Percentiles rank a stretch among this genome's conserved stretches.
Conservation (phyloP, 2,113 vertebrate genomes). For the Seriola dumerili region DNA sequence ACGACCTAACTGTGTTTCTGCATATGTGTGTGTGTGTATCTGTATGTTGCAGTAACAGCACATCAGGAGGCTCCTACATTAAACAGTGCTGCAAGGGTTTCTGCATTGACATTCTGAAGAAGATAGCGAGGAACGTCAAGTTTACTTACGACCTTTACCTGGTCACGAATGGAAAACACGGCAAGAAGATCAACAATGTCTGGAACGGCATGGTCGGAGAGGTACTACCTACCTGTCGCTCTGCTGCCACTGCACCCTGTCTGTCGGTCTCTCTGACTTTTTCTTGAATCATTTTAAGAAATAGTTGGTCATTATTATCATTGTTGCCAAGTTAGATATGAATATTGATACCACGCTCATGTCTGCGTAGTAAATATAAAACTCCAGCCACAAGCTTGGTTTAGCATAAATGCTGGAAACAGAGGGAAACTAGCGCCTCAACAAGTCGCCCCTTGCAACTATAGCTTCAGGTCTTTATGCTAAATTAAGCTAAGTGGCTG, state of each 20-base stretch:
- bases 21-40: slow-evolving; percentile 30
- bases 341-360: not conserved
- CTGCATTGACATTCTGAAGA: slow-evolving; percentile 99
- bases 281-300: not conserved
- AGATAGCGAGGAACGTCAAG: slow-evolving; percentile 95
- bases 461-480: not conserved
- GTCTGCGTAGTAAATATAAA: not conserved
- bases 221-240: slow-evolving; percentile 77
- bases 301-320: not conserved
- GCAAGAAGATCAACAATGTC: slow-evolving; percentile 98
- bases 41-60: slow-evolving; percentile 90
- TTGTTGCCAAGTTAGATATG: not conserved
- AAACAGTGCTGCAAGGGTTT: slow-evolving; percentile 99
- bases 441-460: not conserved
- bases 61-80: slow-evolving; percentile 91
- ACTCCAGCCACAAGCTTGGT: not conserved
- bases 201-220: slow-evolving; percentile 99
- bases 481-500: not conserved
- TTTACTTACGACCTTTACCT: slow-evolving; percentile 98
- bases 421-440: not conserved
- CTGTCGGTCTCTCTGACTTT: not conserved
- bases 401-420: not conserved
- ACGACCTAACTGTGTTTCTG: slow-evolving; percentile 36
- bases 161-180: slow-evolving; percentile 97
- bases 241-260: not conserved